phyloP scores from a whole-genome alignment of 2,888 invertebrate species.

The Pristionchus arcanus region DNA sequence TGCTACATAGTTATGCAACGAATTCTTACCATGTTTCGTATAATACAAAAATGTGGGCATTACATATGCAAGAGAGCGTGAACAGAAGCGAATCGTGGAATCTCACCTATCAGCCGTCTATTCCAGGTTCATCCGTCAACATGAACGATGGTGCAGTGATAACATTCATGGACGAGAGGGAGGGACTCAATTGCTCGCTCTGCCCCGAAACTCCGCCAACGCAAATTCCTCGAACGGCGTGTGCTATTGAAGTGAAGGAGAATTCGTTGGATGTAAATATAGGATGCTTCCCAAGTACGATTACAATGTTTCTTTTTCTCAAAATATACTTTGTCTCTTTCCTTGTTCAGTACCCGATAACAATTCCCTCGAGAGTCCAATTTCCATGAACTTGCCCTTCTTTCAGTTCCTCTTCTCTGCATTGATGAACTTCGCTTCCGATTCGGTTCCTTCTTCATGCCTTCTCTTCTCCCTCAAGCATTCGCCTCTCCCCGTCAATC shows the following conservation, averaged over 20 bases:
- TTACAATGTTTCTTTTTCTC: neutral
- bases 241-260: slow-evolving; percentile 70
- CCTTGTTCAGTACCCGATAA: neutral
- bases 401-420: slow-evolving; percentile 68
- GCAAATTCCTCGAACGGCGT: slow-evolving; percentile 68
- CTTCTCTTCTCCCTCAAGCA: slow-evolving; percentile 51
- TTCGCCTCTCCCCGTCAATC: slow-evolving; percentile 50
- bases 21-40: too few species aligned
- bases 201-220: slow-evolving; percentile 62
- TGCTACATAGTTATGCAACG: neutral
- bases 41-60: too few species aligned
- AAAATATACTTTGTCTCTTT: neutral
- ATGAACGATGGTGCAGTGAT: slow-evolving; percentile 64
- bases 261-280: slow-evolving; percentile 65
- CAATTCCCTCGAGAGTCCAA: neutral
- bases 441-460: slow-evolving; percentile 67
- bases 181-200: slow-evolving; percentile 72
- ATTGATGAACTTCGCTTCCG: slow-evolving; percentile 66
- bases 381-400: neutral
- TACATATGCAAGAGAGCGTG: too few species aligned
- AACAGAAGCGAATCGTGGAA: too few species aligned
- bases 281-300: slow-evolving; percentile 65
- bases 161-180: slow-evolving; percentile 71
- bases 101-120: too few species aligned
- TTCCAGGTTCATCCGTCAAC: slow-evolving; percentile 72